These are phyloP conservation scores for Alentia gelatinosa DNA, from an alignment of 2,888 invertebrate genomes.

Conservation along the genomic window DNA sequence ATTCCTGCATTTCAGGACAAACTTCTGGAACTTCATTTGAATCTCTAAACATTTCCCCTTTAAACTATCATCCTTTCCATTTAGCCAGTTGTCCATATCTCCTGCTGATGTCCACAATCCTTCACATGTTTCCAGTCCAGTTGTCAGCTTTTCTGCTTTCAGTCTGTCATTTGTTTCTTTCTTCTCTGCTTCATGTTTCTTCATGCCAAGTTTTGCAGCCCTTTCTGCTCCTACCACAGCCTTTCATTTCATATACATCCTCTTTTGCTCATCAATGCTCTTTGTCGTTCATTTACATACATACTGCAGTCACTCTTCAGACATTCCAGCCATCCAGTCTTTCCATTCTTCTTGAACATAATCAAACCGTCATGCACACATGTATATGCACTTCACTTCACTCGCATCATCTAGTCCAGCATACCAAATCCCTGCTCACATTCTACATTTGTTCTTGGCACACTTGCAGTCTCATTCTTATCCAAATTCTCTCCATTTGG, in stretches of 20 bases:
- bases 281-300: background rate
- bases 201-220: background rate
- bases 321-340: background rate
- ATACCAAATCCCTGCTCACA: constrained; percentile 3
- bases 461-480: background rate
- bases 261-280: constrained; percentile 24
- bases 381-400: background rate
- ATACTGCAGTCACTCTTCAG: background rate
- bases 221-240: constrained; percentile 7
- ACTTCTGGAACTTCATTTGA: constrained; percentile 15
- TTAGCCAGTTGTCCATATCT: background rate
- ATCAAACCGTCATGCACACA: background rate
- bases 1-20: background rate
- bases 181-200: background rate
- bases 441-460: background rate
- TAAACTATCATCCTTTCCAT: background rate
- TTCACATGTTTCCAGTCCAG: background rate
- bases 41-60: background rate
- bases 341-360: constrained; percentile 18
- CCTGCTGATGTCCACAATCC: background rate
- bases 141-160: background rate
- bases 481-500: background rate
- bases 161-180: background rate
- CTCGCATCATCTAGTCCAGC: constrained; percentile 12
- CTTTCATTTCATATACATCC: background rate